Conservation (phyloP, 1,140 invertebrate species). For the Planococcus citri region DNA sequence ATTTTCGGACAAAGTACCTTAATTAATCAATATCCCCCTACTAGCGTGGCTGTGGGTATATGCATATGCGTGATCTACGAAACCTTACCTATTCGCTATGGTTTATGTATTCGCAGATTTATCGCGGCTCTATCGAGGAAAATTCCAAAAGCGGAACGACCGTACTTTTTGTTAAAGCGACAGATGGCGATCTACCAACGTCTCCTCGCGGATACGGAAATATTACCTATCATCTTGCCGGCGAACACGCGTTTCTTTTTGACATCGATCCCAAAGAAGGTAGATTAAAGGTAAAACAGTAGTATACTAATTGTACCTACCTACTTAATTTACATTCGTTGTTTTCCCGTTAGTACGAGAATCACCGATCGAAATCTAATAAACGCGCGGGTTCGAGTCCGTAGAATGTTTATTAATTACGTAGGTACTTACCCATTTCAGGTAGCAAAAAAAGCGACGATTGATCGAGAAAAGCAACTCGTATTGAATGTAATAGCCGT, state of each 20-base stretch:
- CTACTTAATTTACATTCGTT: constrained; percentile 2
- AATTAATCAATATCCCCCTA: constrained; percentile 19
- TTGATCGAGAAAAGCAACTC: constrained; percentile 62
- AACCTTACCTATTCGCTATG: too few species aligned
- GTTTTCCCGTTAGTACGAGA: too few species aligned
- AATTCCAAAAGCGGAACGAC: constrained; percentile 51
- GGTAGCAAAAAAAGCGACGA: constrained; percentile 49
- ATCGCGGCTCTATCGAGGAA: constrained; percentile 55
- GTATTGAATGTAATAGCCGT: constrained; percentile 52
- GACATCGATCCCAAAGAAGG: constrained; percentile 53
- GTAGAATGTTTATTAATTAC: constrained; percentile 23
- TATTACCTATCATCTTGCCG: constrained; percentile 51
- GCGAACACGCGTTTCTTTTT: constrained; percentile 57
- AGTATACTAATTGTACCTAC: too few species aligned
- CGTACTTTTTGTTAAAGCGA: constrained; percentile 53
- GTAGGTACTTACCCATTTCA: constrained; percentile 30
- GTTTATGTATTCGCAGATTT: constrained; percentile 45
- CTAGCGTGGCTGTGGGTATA: too few species aligned
- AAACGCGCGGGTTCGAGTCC: too few species aligned
- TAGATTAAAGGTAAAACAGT: constrained; percentile 40
- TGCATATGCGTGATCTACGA: too few species aligned
- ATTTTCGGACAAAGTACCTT: constrained; percentile 52
- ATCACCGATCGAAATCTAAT: too few species aligned
- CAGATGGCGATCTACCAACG: constrained; percentile 52
- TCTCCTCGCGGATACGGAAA: constrained; percentile 51